Evolutionary conservation across 1,140 invertebrate genomes (phyloP).

Genomic region (Drosophila repleta): DNA sequence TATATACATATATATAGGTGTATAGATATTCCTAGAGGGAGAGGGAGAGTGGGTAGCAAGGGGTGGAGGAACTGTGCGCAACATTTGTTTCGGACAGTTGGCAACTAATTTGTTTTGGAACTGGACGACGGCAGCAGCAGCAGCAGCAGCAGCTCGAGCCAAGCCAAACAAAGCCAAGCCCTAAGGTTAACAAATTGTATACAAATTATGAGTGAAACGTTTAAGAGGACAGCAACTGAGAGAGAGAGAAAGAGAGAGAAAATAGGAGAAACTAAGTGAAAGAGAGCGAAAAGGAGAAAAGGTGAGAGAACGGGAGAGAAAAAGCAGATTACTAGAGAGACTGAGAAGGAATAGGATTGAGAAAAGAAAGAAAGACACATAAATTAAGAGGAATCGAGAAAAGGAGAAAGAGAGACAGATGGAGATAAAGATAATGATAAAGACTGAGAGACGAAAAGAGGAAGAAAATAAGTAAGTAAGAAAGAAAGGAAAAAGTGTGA

Average conservation of each 20-base stretch:
- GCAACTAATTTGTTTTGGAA: conserved; percentile 77
- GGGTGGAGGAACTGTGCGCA: conserved; percentile 27
- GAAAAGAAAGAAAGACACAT: no score
- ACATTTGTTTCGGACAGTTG: conserved; percentile 80
- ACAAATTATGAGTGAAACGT: conserved; percentile 28
- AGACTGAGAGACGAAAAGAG: no score
- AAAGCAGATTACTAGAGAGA: background rate
- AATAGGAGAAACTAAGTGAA: background rate
- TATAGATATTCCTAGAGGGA: background rate
- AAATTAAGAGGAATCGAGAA: no score
- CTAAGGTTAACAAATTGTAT: conserved; percentile 71
- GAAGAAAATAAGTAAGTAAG: no score
- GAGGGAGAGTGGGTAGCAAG: background rate
- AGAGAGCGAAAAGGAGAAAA: background rate
- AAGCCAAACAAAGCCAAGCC: background rate
- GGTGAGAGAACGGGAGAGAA: background rate
- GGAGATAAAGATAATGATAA: no score
- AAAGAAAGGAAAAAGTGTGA: no score
- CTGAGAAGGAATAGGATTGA: background rate
- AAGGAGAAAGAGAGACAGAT: no score
- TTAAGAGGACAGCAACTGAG: background rate
- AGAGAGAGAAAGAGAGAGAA: background rate
- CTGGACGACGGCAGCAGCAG: conserved; percentile 44
- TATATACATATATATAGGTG: conserved; percentile 10
- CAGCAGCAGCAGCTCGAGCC: conserved; percentile 5